Evolutionary conservation across 2,797 vertebrate species (phyloP), one percentile per base, ranked within the genome.

Genomic region (Sebastes itinus): DNA sequence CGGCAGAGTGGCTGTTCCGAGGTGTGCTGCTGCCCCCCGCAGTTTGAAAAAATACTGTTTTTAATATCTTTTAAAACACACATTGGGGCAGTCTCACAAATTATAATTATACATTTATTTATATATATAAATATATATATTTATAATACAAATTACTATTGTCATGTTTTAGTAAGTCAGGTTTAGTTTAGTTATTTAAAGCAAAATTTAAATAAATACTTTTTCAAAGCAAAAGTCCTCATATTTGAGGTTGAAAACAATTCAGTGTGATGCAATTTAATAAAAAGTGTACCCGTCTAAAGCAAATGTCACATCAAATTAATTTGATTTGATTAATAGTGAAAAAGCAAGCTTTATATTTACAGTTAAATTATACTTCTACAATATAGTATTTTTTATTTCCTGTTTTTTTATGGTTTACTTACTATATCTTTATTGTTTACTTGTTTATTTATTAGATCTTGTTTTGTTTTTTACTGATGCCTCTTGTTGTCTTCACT

Each of bases 11-110:
- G 8, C 56, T n/a, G 20, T 62, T 65, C 49, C 3, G 3, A 9
- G 1, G 28, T 1, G 23, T 1, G 2, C 0, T 68, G 64, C 72
- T 74, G 89, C 88, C 81, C 54, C 79, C 87, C 4, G 14, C 61
- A 60, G 73, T 2, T 52, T n/a, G 20, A n/a, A 20, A 4, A 18
- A 6, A 52, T 6, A 52, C 4, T 52, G 18, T 52, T 20, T 52
- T 52, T 52, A 52, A n/a, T 4, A 46, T 46, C 42, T 7, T 46
- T 46, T 18, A 46, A 46, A 46, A 46, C 42, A 46, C 42, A 46
- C 42, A 42, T 42, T 42, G 38, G 38, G 38, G 14, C 38, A 42
- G 13, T 42, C 6, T 16, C 65, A 28, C n/a, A 13, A 27, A 18
- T 46, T 18, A 38, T 2, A 38, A 38, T 38, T 38, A 38, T 38